These are phyloP conservation scores for Drosophila diplacantha DNA, from an alignment of 2,888 invertebrate species.

Conservation along the genomic window DNA sequence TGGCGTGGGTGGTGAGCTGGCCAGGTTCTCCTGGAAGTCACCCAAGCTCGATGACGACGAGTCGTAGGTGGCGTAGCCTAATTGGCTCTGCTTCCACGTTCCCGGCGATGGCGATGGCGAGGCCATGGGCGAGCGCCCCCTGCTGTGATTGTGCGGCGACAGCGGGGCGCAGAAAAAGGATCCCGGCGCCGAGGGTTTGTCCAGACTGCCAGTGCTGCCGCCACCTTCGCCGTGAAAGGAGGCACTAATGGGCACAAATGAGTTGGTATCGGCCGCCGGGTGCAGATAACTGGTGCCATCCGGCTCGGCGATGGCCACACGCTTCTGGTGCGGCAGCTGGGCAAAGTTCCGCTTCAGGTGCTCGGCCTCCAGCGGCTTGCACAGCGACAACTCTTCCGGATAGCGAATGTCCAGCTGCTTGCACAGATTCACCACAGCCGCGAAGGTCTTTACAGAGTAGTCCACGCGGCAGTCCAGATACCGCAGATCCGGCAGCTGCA, in stretches of 20 bases:
- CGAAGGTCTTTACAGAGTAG: conserved; percentile 97
- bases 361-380: conserved; percentile 89
- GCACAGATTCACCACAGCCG: conserved; percentile 92
- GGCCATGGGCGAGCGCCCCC: conserved; percentile 79
- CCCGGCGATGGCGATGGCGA: conserved; percentile 84
- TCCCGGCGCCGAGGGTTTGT: conserved; percentile 42
- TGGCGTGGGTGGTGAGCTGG: conserved; percentile 90
- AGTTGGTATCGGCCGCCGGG: conserved; percentile 87
- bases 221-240: conserved; percentile 79
- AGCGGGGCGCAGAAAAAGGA: conserved; percentile 36
- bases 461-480: conserved; percentile 94
- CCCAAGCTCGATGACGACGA: conserved; percentile 77
- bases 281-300: conserved; percentile 75
- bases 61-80: conserved; percentile 76
- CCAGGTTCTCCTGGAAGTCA: conserved; percentile 81
- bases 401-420: conserved; percentile 95
- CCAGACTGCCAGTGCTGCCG: conserved; percentile 83
- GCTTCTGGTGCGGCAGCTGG: conserved; percentile 80
- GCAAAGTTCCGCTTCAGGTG: conserved; percentile 92
- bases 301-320: conserved; percentile 70
- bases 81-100: conserved; percentile 75
- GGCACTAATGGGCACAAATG: conserved; percentile 86
- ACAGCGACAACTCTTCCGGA: conserved; percentile 96
- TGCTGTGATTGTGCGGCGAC: conserved; percentile 36
- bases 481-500: conserved; percentile 95